Conservation (phyloP, 30 jellyfish, hydroid and myxozoan species). For the Pelagia noctiluca region DNA sequence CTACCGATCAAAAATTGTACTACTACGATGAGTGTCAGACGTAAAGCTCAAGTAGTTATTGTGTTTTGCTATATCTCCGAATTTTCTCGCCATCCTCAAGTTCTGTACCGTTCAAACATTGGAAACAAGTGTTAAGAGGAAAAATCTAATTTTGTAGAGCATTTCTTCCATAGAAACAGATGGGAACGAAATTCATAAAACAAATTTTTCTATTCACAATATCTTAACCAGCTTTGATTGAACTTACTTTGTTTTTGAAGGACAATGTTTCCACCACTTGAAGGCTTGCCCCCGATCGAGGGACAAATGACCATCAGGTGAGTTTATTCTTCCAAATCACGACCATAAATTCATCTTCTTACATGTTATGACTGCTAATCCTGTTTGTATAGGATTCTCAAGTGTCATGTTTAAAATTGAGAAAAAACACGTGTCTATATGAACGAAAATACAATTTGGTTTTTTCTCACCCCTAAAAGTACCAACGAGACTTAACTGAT, state of each 20-base stretch:
- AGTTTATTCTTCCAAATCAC: not conserved
- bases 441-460: no score
- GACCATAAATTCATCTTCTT: not conserved
- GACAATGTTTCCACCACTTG: constrained; percentile 47
- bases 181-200: no score
- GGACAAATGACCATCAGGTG: constrained; percentile 64
- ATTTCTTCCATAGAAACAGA: not conserved
- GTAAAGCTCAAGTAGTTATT: no score
- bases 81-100: no score
- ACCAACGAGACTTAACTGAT: not conserved
- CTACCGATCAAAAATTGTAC: no score
- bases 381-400: not conserved
- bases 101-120: not conserved
- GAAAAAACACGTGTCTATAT: no score
- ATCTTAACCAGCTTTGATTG: no score
- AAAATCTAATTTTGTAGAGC: not conserved
- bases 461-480: not conserved
- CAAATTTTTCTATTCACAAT: no score
- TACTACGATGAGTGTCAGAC: no score
- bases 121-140: not conserved
- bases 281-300: constrained; percentile 34
- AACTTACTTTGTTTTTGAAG: not conserved
- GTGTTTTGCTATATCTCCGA: not conserved
- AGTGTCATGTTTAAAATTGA: not conserved
- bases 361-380: not conserved